These are phyloP conservation scores for Leptinotarsa undecemlineata DNA, from an alignment of 1,140 invertebrate species.

Conservation along the genomic window DNA sequence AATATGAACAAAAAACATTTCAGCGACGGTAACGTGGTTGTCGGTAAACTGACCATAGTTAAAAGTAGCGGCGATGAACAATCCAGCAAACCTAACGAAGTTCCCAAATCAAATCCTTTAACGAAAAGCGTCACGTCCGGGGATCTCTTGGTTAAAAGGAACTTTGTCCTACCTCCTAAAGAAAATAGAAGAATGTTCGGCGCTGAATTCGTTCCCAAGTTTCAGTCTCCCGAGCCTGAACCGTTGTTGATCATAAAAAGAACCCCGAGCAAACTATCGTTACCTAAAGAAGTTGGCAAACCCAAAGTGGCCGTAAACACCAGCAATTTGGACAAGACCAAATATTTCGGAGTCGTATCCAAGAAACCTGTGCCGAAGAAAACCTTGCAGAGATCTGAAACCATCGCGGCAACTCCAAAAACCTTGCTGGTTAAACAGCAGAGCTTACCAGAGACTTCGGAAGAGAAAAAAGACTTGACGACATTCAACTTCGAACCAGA, in stretches of 20 bases:
- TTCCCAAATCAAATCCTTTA: slow-evolving; percentile 24
- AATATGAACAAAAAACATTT: slow-evolving; percentile 39
- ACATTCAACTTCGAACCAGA: slow-evolving; percentile 53
- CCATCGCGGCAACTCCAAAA: slow-evolving; percentile 27
- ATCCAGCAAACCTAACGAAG: background rate
- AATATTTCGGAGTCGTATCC: slow-evolving; percentile 50
- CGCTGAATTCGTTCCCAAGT: slow-evolving; percentile 45
- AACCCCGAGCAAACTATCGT: slow-evolving; percentile 53
- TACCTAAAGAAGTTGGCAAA: slow-evolving; percentile 52
- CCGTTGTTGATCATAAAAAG: slow-evolving; percentile 54
- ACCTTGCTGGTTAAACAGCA: slow-evolving; percentile 39
- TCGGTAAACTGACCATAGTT: slow-evolving; percentile 38
- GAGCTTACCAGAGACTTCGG: slow-evolving; percentile 41
- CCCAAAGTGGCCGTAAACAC: slow-evolving; percentile 51
- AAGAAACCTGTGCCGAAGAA: slow-evolving; percentile 31
- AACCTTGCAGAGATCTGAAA: slow-evolving; percentile 38
- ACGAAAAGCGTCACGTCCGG: slow-evolving; percentile 43
- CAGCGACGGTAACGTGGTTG: slow-evolving; percentile 30
- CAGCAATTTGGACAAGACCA: slow-evolving; percentile 44
- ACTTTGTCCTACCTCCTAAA: slow-evolving; percentile 49
- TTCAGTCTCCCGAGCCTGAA: slow-evolving; percentile 42
- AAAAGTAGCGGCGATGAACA: slow-evolving; percentile 10
- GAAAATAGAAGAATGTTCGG: slow-evolving; percentile 46
- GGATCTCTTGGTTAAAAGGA: slow-evolving; percentile 30
- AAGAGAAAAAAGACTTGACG: slow-evolving; percentile 36